phyloP scores from a whole-genome alignment of 2,888 invertebrate genomes.

The Tinea pellionella region DNA sequence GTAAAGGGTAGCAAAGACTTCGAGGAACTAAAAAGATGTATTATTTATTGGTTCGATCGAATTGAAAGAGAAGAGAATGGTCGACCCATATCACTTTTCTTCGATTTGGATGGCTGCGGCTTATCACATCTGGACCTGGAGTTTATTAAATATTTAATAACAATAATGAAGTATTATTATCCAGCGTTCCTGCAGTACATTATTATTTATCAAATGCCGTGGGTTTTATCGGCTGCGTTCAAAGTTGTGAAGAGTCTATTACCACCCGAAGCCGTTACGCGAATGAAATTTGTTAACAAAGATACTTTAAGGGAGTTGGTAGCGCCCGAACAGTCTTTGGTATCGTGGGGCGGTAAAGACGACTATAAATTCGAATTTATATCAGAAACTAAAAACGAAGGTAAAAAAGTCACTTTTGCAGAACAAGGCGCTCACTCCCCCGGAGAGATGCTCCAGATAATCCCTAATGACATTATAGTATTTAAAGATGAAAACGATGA shows the following conservation, averaged over 20 bases:
- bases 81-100: constrained; percentile 83
- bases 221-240: constrained; percentile 92
- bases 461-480: constrained; percentile 76
- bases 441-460: constrained; percentile 71
- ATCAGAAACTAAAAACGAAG: constrained; percentile 66
- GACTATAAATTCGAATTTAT: constrained; percentile 79
- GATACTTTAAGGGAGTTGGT: constrained; percentile 80
- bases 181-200: constrained; percentile 90
- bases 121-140: constrained; percentile 93
- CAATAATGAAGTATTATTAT: constrained; percentile 88
- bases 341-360: constrained; percentile 84
- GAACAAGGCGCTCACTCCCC: constrained; percentile 49
- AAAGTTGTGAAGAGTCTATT: constrained; percentile 89
- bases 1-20: constrained; percentile 81
- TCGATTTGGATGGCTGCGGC: constrained; percentile 92
- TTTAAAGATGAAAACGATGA: constrained; percentile 78
- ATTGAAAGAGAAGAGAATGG: constrained; percentile 81
- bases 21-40: constrained; percentile 80
- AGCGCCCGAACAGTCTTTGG: constrained; percentile 77
- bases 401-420: constrained; percentile 51
- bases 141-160: constrained; percentile 87
- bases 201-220: constrained; percentile 92
- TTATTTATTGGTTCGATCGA: constrained; percentile 89
- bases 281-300: constrained; percentile 86
- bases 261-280: constrained; percentile 88